Evolutionary conservation across 2,888 invertebrate genomes (phyloP).

Genomic region (Mellilla xanthometata): DNA sequence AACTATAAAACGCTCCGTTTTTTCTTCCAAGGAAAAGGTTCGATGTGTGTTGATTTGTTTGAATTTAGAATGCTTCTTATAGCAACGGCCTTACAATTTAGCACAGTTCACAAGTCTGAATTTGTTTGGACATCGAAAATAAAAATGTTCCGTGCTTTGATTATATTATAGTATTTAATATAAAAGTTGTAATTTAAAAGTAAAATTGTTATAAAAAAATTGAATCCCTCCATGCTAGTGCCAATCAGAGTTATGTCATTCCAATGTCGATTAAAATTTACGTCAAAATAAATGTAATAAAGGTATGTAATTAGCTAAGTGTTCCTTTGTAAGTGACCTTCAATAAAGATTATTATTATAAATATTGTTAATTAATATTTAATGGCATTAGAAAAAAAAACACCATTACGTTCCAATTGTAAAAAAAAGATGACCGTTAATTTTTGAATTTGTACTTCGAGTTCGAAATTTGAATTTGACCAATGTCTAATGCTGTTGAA

Average conservation of each 20-base stretch:
- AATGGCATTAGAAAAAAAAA: slow-evolving; percentile 3
- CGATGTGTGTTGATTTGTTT: slow-evolving; percentile 8
- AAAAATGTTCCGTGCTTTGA: slow-evolving; percentile 19
- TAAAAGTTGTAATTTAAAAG: background rate
- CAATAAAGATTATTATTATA: slow-evolving; percentile 20
- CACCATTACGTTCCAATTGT: background rate
- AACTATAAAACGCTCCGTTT: slow-evolving; percentile 2
- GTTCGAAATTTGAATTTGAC: no score
- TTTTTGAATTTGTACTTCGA: no score
- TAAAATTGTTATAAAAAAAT: slow-evolving; percentile 18
- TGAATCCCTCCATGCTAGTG: slow-evolving; percentile 73
- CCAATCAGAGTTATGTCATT: slow-evolving; percentile 62
- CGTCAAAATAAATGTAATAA: slow-evolving; percentile 12
- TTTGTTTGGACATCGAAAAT: slow-evolving; percentile 13
- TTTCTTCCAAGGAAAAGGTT: slow-evolving; percentile 8
- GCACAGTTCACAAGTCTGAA: slow-evolving; percentile 18
- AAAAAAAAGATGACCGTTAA: no score
- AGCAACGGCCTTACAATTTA: slow-evolving; percentile 17
- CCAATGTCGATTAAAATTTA: slow-evolving; percentile 47
- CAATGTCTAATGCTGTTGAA: slow-evolving; percentile 9
- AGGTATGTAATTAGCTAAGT: slow-evolving; percentile 34
- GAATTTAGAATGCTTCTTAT: slow-evolving; percentile 18
- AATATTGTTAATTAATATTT: slow-evolving; percentile 5
- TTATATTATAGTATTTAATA: slow-evolving; percentile 18
- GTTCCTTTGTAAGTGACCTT: slow-evolving; percentile 40